These are phyloP conservation scores for Furcifer pardalis DNA, from an alignment of 2,797 vertebrate genomes.

Conservation along the genomic window DNA sequence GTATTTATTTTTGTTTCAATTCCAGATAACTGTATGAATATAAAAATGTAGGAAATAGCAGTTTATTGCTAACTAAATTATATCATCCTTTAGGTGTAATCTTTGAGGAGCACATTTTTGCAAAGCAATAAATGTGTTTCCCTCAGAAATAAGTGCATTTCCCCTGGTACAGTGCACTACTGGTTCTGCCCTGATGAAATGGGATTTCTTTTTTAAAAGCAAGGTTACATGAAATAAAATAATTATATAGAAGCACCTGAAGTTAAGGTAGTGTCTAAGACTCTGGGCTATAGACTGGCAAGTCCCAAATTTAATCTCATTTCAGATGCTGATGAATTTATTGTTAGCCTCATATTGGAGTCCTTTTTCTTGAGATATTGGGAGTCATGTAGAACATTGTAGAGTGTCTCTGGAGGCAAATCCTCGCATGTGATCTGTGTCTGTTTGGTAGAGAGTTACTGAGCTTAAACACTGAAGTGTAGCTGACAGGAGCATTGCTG, in stretches of 20 bases:
- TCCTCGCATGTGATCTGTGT: slow-evolving; percentile 87
- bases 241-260: neutral
- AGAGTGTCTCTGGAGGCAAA: slow-evolving; percentile 80
- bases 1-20: no score
- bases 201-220: neutral
- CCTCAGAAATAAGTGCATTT: neutral
- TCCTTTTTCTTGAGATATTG: slow-evolving; percentile 86
- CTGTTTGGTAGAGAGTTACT: slow-evolving; percentile 53
- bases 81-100: neutral
- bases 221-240: neutral
- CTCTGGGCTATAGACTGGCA: neutral
- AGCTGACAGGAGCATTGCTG: neutral
- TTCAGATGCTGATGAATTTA: neutral
- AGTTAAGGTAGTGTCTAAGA: neutral
- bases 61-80: neutral
- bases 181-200: neutral
- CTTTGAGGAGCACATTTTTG: neutral
- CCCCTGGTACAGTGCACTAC: neutral
- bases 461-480: neutral
- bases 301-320: neutral
- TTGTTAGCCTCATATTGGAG: slow-evolving; percentile 78
- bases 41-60: rapidly evolving
- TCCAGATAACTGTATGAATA: neutral
- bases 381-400: slow-evolving; percentile 85
- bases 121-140: neutral